Conservation (phyloP, 1,140 invertebrate species). For the Condylostylus longicornis region DNA sequence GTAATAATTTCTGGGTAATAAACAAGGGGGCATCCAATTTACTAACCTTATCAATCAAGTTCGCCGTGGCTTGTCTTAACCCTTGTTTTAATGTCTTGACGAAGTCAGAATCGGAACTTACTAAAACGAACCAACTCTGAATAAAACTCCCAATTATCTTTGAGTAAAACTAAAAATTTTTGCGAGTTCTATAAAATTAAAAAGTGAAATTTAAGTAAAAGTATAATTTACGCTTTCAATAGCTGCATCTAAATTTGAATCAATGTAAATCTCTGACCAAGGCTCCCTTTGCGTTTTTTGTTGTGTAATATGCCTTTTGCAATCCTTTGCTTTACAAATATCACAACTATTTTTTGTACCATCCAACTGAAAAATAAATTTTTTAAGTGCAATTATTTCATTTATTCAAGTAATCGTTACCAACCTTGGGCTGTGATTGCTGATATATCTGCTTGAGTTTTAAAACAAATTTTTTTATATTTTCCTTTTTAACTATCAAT, state of each 20-base stretch:
- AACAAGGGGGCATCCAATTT: conserved; percentile 1
- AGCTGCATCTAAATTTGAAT: background rate
- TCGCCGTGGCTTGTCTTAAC: conserved; percentile 3
- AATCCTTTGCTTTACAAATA: background rate
- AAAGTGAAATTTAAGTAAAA: background rate
- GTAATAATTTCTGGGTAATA: conserved; percentile 5
- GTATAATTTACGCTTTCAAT: conserved; percentile 1
- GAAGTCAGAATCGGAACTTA: conserved; percentile 6
- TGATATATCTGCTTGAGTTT: too few relatives aligned
- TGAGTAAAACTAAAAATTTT: conserved; percentile 3
- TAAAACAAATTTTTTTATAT: too few relatives aligned
- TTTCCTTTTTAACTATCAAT: too few relatives aligned
- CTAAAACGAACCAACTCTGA: conserved; percentile 5
- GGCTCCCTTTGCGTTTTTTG: background rate
- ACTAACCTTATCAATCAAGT: conserved; percentile 2
- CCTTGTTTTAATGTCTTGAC: background rate
- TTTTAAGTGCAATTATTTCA: too few relatives aligned
- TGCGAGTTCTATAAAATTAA: background rate
- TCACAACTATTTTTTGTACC: background rate
- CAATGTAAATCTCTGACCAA: background rate
- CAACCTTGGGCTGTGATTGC: too few relatives aligned
- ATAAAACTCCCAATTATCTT: conserved; percentile 5
- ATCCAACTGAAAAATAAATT: too few relatives aligned
- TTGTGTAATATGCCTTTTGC: background rate
- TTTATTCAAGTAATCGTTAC: too few relatives aligned